Evolutionary conservation across 2,797 vertebrate species (phyloP).

Genomic region (Catamblyrhynchus diadema): DNA sequence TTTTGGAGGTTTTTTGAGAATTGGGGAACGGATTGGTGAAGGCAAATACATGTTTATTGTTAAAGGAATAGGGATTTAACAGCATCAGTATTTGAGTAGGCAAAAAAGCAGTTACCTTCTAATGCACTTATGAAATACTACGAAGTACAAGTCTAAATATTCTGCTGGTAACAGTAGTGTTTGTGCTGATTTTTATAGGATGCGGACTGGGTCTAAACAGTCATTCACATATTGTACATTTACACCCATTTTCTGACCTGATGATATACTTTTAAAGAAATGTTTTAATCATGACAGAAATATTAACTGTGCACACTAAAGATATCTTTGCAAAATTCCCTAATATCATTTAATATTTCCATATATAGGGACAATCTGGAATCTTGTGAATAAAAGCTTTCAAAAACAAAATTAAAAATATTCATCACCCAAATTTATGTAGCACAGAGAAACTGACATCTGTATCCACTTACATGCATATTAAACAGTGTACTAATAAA

Average conservation of each 20-base stretch:
- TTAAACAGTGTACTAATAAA: constrained; percentile 54
- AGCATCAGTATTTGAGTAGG: neutral
- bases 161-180: neutral
- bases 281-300: constrained; percentile 9
- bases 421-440: constrained; percentile 53
- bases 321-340: constrained; percentile 24
- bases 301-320: neutral
- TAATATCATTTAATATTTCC: constrained; percentile 44
- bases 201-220: neutral
- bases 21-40: neutral
- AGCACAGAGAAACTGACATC: constrained; percentile 46
- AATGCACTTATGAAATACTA: neutral
- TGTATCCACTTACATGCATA: constrained; percentile 58
- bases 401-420: constrained; percentile 57
- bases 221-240: neutral
- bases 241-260: neutral
- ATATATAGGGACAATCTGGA: constrained; percentile 27
- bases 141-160: neutral
- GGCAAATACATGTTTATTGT: neutral
- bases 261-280: neutral
- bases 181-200: neutral
- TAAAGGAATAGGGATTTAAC: neutral
- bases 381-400: constrained; percentile 45
- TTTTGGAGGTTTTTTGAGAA: neutral
- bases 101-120: neutral